A percentile compares a stretch with the other conserved stretches of the same genome.
phyloP scores from a whole-genome alignment of 2,113 vertebrate genomes.

The Psettodes erumei region DNA sequence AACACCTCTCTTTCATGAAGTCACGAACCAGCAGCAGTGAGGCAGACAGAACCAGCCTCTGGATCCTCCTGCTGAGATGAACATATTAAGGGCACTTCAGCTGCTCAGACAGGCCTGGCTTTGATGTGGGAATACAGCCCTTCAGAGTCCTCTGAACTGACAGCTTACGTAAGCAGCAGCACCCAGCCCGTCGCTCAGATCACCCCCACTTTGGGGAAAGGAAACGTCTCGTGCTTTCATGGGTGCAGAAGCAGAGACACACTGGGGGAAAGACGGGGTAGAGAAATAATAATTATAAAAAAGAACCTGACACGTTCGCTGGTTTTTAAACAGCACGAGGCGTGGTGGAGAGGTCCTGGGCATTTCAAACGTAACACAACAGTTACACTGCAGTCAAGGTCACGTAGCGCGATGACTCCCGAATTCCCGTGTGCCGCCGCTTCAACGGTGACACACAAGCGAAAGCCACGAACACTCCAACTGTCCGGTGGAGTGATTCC shows the following conservation, averaged over 20 bases:
- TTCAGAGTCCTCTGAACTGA: slow-evolving; percentile 46
- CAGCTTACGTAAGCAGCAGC: slow-evolving; percentile 60
- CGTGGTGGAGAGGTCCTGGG: background rate
- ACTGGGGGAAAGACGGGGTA: background rate
- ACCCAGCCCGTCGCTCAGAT: slow-evolving; percentile 40
- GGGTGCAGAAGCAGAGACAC: slow-evolving; percentile 5
- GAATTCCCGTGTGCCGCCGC: background rate
- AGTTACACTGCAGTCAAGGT: slow-evolving; percentile 51
- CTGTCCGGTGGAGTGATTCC: slow-evolving; percentile 32
- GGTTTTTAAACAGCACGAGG: slow-evolving; percentile 30
- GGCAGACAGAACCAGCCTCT: slow-evolving; percentile 24
- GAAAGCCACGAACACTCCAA: slow-evolving; percentile 34
- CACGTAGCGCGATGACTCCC: background rate
- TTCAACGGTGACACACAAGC: slow-evolving; percentile 36
- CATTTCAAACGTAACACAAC: slow-evolving; percentile 14
- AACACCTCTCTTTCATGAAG: background rate
- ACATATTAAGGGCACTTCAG: slow-evolving; percentile 55
- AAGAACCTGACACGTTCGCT: slow-evolving; percentile 10
- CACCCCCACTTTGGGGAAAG: slow-evolving; percentile 31
- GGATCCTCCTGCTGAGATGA: slow-evolving; percentile 41
- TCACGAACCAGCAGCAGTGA: slow-evolving; percentile 20
- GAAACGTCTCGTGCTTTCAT: background rate
- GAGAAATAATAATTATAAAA: background rate
- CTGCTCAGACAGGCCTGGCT: slow-evolving; percentile 58
- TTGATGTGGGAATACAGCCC: slow-evolving; percentile 67